These are phyloP conservation scores for Synanthedon vespiformis DNA, from an alignment of 2,888 invertebrate species.

Conservation along the genomic window DNA sequence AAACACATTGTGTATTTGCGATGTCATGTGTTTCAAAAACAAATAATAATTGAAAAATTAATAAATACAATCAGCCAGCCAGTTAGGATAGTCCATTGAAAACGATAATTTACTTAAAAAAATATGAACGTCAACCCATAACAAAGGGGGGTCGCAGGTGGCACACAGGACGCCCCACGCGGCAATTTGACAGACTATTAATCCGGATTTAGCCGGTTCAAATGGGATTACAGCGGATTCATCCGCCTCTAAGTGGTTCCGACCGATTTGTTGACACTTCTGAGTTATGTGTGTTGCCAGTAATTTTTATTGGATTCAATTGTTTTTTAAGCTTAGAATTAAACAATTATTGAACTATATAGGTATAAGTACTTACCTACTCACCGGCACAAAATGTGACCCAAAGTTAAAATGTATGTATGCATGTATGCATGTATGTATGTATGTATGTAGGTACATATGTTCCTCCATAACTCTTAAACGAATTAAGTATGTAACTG, in stretches of 20 bases:
- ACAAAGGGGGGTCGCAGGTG: slow-evolving; percentile 44
- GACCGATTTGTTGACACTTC: slow-evolving; percentile 6
- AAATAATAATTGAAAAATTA: background rate
- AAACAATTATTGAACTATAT: too few species aligned
- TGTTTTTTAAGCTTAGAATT: background rate
- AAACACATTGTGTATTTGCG: too few species aligned
- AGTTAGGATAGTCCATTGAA: background rate
- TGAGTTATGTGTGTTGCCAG: background rate
- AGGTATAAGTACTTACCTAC: too few species aligned
- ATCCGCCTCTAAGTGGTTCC: slow-evolving; percentile 44
- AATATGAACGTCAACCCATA: background rate
- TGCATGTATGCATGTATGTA: too few species aligned
- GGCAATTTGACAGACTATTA: slow-evolving; percentile 67
- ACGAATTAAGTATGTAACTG: too few species aligned
- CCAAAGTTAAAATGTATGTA: too few species aligned
- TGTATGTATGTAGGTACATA: too few species aligned
- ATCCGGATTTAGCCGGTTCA: slow-evolving; percentile 55
- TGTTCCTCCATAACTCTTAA: too few species aligned
- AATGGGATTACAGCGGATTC: slow-evolving; percentile 48
- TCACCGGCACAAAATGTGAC: too few species aligned
- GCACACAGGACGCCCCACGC: slow-evolving; percentile 35
- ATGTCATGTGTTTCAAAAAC: too few species aligned
- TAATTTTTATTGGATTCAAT: background rate
- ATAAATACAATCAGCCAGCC: background rate
- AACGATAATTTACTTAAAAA: background rate